A percentile compares a stretch with the other conserved stretches of the same genome.
phyloP scores from a whole-genome alignment of 92 coral and sea anemone genomes.

The Palythoa grandiflora region DNA sequence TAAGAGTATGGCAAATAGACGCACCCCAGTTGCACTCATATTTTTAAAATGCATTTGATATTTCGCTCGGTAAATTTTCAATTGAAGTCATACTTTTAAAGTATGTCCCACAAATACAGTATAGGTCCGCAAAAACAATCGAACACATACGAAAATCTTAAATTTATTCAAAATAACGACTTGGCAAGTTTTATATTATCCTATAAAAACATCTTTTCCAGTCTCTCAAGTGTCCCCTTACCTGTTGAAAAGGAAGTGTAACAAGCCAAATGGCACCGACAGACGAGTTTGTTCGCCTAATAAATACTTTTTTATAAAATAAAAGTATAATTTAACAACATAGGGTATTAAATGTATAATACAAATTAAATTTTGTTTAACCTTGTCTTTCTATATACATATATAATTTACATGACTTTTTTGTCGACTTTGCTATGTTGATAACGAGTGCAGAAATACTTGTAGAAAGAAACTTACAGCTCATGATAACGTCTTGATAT shows the following conservation, averaged over 20 bases:
- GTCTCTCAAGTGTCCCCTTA: background rate
- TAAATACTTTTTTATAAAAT: slow-evolving; percentile 31
- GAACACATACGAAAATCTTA: slow-evolving; percentile 31
- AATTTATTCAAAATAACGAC: slow-evolving; percentile 41
- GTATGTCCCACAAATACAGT: too few species aligned
- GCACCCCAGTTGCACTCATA: too few species aligned
- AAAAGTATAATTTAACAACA: background rate
- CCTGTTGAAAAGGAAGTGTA: background rate
- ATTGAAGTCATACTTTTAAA: too few species aligned
- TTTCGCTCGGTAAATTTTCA: too few species aligned
- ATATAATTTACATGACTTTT: background rate
- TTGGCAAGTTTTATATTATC: slow-evolving; percentile 7
- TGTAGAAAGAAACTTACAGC: background rate
- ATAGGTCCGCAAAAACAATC: background rate
- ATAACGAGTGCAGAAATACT: background rate
- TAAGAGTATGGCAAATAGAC: too few species aligned
- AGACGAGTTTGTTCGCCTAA: slow-evolving; percentile 1
- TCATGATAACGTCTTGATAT: background rate
- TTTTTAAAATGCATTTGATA: too few species aligned
- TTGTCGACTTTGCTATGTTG: background rate
- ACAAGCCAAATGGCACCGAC: slow-evolving; percentile 28
- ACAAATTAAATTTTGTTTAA: slow-evolving; percentile 8
- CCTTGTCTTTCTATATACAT: slow-evolving; percentile 33
- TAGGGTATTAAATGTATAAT: background rate
- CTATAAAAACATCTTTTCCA: slow-evolving; percentile 19